These are phyloP conservation scores for Alexandromys fortis DNA, from an alignment of 2,113 vertebrate species.

Conservation along the genomic window DNA sequence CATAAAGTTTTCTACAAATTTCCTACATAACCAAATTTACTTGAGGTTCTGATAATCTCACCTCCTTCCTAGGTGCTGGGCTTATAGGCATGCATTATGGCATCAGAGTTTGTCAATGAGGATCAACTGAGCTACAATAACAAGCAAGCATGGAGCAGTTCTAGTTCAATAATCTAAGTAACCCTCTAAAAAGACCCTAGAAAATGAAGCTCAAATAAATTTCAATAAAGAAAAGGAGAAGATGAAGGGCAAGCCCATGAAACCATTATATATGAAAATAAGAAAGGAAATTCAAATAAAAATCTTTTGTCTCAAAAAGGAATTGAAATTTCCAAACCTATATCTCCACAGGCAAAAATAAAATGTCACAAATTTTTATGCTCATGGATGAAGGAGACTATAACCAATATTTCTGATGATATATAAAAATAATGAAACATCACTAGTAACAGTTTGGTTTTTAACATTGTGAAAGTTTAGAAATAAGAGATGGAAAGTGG, in stretches of 20 bases:
- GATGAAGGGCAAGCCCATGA: too few relatives aligned
- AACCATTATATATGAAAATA: not conserved
- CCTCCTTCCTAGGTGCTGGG: too few relatives aligned
- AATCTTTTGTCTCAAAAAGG: not conserved
- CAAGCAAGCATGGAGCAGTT: not conserved
- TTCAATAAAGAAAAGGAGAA: not conserved
- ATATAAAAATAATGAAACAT: not conserved
- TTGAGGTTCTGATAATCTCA: not conserved
- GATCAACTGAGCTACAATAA: not conserved
- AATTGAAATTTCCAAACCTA: not conserved
- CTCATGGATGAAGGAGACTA: not conserved
- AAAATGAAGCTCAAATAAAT: not conserved
- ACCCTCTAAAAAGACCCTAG: not conserved
- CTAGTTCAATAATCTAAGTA: not conserved
- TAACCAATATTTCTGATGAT: not conserved
- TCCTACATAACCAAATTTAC: too few relatives aligned
- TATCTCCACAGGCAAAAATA: not conserved
- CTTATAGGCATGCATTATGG: not conserved
- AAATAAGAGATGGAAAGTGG: not conserved
- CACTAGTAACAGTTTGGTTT: not conserved
- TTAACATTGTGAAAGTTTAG: not conserved
- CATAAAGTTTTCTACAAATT: not conserved
- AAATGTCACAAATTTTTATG: not conserved
- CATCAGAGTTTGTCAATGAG: not conserved
- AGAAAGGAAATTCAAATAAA: not conserved